Conservation (phyloP, 2,113 vertebrate species). For the Phyllopteryx taeniolatus region DNA sequence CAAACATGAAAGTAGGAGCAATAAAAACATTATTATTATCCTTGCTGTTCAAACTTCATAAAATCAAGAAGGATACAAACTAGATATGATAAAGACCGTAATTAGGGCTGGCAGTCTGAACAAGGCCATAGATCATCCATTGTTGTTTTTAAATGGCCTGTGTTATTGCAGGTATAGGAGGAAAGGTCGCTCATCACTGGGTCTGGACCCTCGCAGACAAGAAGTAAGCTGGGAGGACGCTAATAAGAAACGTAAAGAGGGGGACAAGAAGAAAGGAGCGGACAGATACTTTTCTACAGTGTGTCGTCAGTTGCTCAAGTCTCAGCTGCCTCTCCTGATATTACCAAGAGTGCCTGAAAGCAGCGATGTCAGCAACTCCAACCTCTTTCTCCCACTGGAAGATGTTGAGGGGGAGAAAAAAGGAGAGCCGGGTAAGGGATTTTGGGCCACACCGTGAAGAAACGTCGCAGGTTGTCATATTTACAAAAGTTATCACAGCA, state of each 20-base stretch:
- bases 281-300: slow-evolving; percentile 83
- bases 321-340: slow-evolving; percentile 40
- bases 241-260: slow-evolving; percentile 63
- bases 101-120: background rate
- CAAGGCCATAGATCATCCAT: background rate
- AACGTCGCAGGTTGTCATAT: background rate
- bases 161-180: slow-evolving; percentile 81
- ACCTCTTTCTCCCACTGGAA: slow-evolving; percentile 62
- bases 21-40: no score
- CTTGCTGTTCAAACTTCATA: no score
- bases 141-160: background rate
- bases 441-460: background rate
- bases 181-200: slow-evolving; percentile 83
- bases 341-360: slow-evolving; percentile 14
- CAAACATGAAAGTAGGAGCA: no score
- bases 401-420: slow-evolving; percentile 23
- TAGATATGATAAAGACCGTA: no score
- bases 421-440: slow-evolving; percentile 32
- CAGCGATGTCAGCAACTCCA: slow-evolving; percentile 13
- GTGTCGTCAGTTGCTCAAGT: slow-evolving; percentile 69
- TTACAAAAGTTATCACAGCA: background rate
- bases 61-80: no score
- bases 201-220: slow-evolving; percentile 80
- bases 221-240: slow-evolving; percentile 78
- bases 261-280: slow-evolving; percentile 31